Base-by-base conservation (phyloP, 2,888 invertebrate genomes). In the Caenorhabditis imperialis region DNA sequence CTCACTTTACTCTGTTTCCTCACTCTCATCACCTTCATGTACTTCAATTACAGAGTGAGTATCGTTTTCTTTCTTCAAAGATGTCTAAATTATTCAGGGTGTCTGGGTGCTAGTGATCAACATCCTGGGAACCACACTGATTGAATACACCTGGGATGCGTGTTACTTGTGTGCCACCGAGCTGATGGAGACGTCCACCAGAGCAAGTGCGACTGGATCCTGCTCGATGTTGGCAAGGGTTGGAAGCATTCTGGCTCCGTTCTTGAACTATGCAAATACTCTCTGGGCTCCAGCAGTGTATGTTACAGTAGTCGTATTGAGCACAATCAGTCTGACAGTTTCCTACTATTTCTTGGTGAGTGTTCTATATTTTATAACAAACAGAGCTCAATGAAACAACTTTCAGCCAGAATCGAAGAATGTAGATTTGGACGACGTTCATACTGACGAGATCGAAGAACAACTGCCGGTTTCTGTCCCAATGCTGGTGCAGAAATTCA, bases 71-170 rank as follows among this genome's bases (percentile, higher is more conserved):
- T 33, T 18, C n/a, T 38, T 50, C 12, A 40, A 33, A 6, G 23
- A 12, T 14, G 25, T 27, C 22, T 14, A 10, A 38, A 16, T 5
- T 3, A 18, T 77, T 51, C 50, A 82, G 82, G 79, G 84, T 16
- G 44, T 72, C 12, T 72, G 44, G 23, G 75, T 83, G 51, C 58
- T 84, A 3, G 51, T 82, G 1, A 55, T 78, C 25, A 83, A 85
- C 47, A 33, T 85, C 8, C 8, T 82, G 8, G 85, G 85, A 22
- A 78, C 79, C 7, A 75, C 77, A 5, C 82, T 84, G 71, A 82
- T 85, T 54, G 85, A 85, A 61, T 82, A 81, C 76, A 83, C 83
- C 7, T 85, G 85, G 85, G 85, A 85, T 50, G 85, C 84, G 1
- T 80, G 80, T 58, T 84, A 85, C 40, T 72, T 85, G 6, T 84